A percentile compares a stretch with the other conserved stretches of the same genome.
These are phyloP conservation scores for Pollicipes pollicipes DNA, from an alignment of 1,140 invertebrate genomes.

Conservation along the genomic window DNA sequence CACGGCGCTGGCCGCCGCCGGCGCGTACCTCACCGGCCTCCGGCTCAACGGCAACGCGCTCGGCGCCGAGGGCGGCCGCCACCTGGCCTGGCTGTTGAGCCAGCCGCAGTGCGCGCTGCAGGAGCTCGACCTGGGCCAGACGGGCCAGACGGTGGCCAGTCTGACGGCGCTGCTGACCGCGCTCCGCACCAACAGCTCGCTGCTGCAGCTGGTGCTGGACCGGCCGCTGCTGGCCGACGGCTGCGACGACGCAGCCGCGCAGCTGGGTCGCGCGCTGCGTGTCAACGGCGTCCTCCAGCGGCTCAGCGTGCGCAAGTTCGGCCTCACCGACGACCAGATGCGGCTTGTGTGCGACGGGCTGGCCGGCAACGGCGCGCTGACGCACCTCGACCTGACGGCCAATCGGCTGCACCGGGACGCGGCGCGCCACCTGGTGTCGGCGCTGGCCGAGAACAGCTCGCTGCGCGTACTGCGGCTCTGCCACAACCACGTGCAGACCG, in stretches of 20 bases:
- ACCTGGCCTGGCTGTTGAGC: neutral
- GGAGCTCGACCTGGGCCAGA: neutral
- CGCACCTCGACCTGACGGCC: neutral
- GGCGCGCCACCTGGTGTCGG: neutral
- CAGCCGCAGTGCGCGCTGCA: neutral
- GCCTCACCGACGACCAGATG: slow-evolving; percentile 1
- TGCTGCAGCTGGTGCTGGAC: neutral
- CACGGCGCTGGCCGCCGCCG: neutral
- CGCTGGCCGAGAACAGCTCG: neutral
- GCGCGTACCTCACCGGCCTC: neutral
- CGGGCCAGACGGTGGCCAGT: neutral
- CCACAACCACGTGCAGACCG: neutral
- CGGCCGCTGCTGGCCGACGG: neutral
- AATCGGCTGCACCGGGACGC: neutral
- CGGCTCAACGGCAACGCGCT: neutral
- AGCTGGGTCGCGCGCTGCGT: neutral
- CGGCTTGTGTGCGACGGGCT: neutral
- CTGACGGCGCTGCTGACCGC: neutral
- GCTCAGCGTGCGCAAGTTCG: neutral
- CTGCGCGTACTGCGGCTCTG: neutral
- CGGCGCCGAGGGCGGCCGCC: neutral
- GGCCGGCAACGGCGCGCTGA: neutral
- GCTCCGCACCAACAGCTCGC: neutral
- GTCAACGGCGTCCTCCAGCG: neutral
- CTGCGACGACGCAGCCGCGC: neutral